A percentile compares a stretch with the other conserved stretches of the same genome.
Conservation (phyloP, 2,888 invertebrate species). For the Erebia ligea region DNA sequence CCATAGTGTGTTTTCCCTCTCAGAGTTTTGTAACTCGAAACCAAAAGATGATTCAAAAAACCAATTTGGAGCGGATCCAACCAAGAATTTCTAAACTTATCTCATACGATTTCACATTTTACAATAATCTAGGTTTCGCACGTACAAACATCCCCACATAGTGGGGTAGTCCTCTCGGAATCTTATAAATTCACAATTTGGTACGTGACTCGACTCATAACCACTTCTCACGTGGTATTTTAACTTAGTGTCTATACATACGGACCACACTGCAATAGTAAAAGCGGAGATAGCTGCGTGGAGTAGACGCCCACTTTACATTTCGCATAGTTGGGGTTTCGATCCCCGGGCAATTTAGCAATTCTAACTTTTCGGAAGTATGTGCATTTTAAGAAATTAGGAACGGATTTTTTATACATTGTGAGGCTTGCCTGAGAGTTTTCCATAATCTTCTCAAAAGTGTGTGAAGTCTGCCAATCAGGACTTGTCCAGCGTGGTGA, state of each 20-base stretch:
- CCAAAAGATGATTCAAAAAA: not conserved
- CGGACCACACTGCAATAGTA: not conserved
- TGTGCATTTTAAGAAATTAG: too few relatives aligned
- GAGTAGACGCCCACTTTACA: too few relatives aligned
- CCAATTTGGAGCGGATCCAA: not conserved
- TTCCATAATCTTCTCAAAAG: too few relatives aligned
- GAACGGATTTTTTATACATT: too few relatives aligned
- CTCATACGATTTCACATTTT: conserved; percentile 25
- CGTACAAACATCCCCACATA: conserved; percentile 36
- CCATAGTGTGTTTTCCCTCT: not conserved
- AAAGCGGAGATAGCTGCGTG: too few relatives aligned
- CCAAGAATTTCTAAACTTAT: conserved; percentile 10
- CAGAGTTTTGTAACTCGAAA: not conserved
- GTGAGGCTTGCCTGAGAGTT: too few relatives aligned
- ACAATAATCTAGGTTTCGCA: conserved; percentile 27
- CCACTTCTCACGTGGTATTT: conserved; percentile 35
- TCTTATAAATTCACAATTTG: conserved; percentile 49
- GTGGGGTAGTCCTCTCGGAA: conserved; percentile 41
- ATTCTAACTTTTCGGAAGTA: too few relatives aligned
- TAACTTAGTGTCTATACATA: conserved; percentile 28
- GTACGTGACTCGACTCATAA: conserved; percentile 47
- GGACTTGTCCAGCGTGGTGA: too few relatives aligned
- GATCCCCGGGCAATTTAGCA: too few relatives aligned
- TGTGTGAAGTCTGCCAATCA: too few relatives aligned
- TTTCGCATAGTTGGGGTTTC: too few relatives aligned